These are phyloP conservation scores for Taphrorychus bicolor DNA, from an alignment of 2,888 invertebrate species.

Conservation along the genomic window DNA sequence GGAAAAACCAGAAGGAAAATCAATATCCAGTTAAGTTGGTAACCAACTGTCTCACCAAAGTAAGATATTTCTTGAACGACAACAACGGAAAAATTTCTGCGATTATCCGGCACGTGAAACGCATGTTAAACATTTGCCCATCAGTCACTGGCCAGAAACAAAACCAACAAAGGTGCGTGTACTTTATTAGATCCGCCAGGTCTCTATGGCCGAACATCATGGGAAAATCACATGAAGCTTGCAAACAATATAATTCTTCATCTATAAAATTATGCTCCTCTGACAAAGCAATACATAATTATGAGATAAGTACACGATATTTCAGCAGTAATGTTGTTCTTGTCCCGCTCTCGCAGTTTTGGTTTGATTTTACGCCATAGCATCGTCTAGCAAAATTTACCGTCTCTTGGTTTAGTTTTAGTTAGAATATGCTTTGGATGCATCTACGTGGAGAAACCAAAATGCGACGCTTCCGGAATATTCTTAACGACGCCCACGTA, in stretches of 20 bases:
- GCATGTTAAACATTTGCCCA: background rate
- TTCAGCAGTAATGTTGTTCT: conserved; percentile 14
- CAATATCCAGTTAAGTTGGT: too few species aligned
- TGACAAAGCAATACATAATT: conserved; percentile 30
- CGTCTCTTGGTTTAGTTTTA: too few species aligned
- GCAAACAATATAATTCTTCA: conserved; percentile 35
- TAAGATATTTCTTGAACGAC: background rate
- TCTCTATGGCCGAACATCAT: conserved; percentile 14
- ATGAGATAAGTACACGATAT: conserved; percentile 6
- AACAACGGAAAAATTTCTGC: background rate
- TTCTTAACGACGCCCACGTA: background rate
- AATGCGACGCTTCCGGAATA: background rate
- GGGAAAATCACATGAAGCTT: conserved; percentile 31
- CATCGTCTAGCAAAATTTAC: too few species aligned
- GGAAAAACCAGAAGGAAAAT: background rate
- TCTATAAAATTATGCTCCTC: conserved; percentile 13
- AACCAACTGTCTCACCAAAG: too few species aligned
- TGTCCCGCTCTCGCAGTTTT: background rate
- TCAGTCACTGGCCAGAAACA: background rate
- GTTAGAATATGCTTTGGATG: too few species aligned
- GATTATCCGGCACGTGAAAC: background rate
- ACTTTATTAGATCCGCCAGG: conserved; percentile 2
- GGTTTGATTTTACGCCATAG: conserved; percentile 7
- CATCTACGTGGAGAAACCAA: too few species aligned
- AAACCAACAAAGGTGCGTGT: background rate